phyloP scores from a whole-genome alignment of 2,888 invertebrate genomes.

The Hirtodrosophila confusa region DNA sequence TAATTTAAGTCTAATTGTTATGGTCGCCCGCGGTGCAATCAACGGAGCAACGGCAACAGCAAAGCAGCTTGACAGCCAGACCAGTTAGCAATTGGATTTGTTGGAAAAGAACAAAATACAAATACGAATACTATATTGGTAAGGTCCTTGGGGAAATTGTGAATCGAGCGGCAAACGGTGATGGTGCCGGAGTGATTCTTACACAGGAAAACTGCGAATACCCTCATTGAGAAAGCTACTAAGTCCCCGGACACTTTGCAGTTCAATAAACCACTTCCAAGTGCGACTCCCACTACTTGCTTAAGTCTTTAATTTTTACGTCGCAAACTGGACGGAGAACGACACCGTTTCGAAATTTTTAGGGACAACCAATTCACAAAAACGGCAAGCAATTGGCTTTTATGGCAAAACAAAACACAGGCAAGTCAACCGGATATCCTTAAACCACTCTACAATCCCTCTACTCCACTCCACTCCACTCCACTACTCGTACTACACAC shows the following conservation, averaged over 20 bases:
- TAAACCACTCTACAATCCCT: constrained; percentile 24
- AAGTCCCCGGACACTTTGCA: constrained; percentile 50
- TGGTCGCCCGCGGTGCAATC: constrained; percentile 74
- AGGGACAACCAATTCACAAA: constrained; percentile 54
- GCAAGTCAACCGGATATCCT: constrained; percentile 52
- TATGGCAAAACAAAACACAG: constrained; percentile 61
- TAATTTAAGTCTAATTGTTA: constrained; percentile 79
- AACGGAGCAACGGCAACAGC: constrained; percentile 39
- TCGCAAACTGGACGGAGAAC: constrained; percentile 15
- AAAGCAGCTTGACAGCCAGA: constrained; percentile 11
- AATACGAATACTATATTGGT: constrained; percentile 4
- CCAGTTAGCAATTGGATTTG: constrained; percentile 46
- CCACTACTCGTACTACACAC: too few species aligned
- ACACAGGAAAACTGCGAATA: constrained; percentile 21
- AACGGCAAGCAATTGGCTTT: constrained; percentile 72
- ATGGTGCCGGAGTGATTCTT: constrained; percentile 37
- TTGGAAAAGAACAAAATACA: constrained; percentile 22
- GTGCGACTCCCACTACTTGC: neutral
- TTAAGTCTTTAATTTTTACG: constrained; percentile 16
- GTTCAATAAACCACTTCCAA: constrained; percentile 59
- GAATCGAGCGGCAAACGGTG: constrained; percentile 20
- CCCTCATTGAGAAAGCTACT: constrained; percentile 1
- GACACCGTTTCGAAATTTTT: constrained; percentile 31
- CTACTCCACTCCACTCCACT: constrained; percentile 1
- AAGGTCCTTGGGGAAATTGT: constrained; percentile 32